phyloP scores from a whole-genome alignment of 1,140 invertebrate genomes.

The Trichoplusia ni region DNA sequence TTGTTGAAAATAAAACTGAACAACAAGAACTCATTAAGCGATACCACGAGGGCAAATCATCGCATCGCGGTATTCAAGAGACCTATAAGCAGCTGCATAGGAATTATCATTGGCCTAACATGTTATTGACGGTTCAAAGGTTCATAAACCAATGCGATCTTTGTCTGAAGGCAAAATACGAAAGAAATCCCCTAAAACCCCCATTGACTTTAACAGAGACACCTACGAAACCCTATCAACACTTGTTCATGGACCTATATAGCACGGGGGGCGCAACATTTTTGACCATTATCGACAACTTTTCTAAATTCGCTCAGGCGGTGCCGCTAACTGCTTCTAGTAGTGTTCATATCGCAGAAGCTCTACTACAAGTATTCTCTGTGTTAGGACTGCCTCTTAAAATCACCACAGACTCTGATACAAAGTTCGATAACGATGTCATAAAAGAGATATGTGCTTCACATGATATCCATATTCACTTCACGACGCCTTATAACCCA shows the following conservation, averaged over 20 bases:
- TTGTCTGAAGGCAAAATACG: slow-evolving; percentile 46
- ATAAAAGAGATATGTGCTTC: slow-evolving; percentile 45
- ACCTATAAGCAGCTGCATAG: slow-evolving; percentile 53
- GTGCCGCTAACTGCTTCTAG: slow-evolving; percentile 38
- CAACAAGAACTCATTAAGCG: slow-evolving; percentile 51
- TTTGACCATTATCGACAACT: slow-evolving; percentile 47
- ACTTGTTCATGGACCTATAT: slow-evolving; percentile 50
- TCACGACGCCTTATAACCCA: slow-evolving; percentile 49
- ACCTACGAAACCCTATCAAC: slow-evolving; percentile 45
- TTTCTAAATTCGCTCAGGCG: slow-evolving; percentile 48
- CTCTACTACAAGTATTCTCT: slow-evolving; percentile 42
- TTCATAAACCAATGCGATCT: slow-evolving; percentile 44
- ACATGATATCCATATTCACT: slow-evolving; percentile 45
- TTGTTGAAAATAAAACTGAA: slow-evolving; percentile 46
- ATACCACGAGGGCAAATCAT: no score
- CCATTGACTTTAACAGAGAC: slow-evolving; percentile 44
- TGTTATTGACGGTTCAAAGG: slow-evolving; percentile 47
- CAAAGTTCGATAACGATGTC: slow-evolving; percentile 47
- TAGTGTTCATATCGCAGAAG: slow-evolving; percentile 47
- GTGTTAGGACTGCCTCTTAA: slow-evolving; percentile 45
- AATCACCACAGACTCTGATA: slow-evolving; percentile 48
- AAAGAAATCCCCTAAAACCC: slow-evolving; percentile 42
- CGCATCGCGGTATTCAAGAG: no score
- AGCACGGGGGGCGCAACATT: slow-evolving; percentile 40
- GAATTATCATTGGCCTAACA: slow-evolving; percentile 63